Evolutionary conservation across 2,888 invertebrate genomes (phyloP), one percentile per base, ranked within the genome.

Genomic region (Pinctada fucata): DNA sequence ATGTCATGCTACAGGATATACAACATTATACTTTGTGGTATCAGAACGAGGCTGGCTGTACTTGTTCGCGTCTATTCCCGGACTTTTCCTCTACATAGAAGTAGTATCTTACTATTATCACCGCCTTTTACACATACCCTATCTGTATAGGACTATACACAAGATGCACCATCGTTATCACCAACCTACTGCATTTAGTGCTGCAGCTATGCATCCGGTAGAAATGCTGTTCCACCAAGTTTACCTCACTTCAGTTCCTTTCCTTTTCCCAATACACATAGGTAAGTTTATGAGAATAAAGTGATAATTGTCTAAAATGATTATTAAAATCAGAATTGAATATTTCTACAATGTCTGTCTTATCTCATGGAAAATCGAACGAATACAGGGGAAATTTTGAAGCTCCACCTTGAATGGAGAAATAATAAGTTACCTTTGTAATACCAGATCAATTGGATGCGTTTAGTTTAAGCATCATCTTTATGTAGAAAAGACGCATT

Each of bases 111-210:
- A 88, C 78, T 89, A 88, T 76, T 76, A 95, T n/a, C 96, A 96
- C 89, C 93, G 95, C 0, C 86, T 95, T 81, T 95, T 95, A 91
- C 96, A 96, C 91, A 94, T 93, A 0, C 95, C 95, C 0, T 95
- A 93, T 91, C 91, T 96, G 66, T 87, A 86, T 77, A 95, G 95
- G 89, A 91, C 94, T 87, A 95, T 96, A 91, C 96, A 96, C 93
- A 95, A 95, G 91, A 92, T 95, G 0, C 96, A 96, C 92, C 95
- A 94, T 85, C 96, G 95, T 92, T 95, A 95, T 89, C 95, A 95
- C 89, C 96, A 96, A 0, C 96, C 96, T 0, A 75, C 69, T 3
- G 95, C 95, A 0, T 96, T 95, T 93, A 95, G 95, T 0, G 95
- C 95, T 2, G 95, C 95, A 0, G 95, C 96, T 68, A 95, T 96